phyloP scores from a whole-genome alignment of 2,888 invertebrate genomes.

The Drosophila antonietae region DNA sequence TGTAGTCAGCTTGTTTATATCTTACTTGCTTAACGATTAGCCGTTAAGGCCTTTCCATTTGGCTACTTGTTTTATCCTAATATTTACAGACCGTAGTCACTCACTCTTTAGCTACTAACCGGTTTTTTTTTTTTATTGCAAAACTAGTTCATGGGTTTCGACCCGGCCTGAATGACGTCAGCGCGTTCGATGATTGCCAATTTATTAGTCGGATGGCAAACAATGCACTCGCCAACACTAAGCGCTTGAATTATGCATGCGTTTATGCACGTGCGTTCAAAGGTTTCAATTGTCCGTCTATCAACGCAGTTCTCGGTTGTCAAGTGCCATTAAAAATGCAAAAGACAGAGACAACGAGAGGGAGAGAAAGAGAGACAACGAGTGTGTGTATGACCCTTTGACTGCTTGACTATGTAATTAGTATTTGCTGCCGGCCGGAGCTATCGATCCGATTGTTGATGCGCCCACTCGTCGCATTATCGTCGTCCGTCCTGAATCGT shows the following conservation, averaged over 20 bases:
- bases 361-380: neutral
- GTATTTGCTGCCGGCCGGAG: slow-evolving; percentile 17
- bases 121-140: neutral
- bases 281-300: slow-evolving; percentile 49
- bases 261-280: slow-evolving; percentile 35
- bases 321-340: slow-evolving; percentile 37
- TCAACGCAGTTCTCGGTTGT: slow-evolving; percentile 44
- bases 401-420: slow-evolving; percentile 35
- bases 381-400: slow-evolving; percentile 7
- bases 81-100: neutral
- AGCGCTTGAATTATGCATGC: slow-evolving; percentile 40
- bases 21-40: too few species aligned
- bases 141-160: slow-evolving; percentile 5
- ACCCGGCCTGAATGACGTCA: neutral
- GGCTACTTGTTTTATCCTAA: too few species aligned
- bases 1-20: neutral
- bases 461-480: slow-evolving; percentile 17
- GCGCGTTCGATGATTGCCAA: neutral
- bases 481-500: slow-evolving; percentile 4
- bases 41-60: too few species aligned
- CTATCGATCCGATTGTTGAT: slow-evolving; percentile 45
- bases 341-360: neutral
- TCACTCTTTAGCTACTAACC: neutral
- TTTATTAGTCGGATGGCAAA: slow-evolving; percentile 7
- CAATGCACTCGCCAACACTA: neutral